phyloP scores from a whole-genome alignment of 2,888 invertebrate species.

The Lithophane leautieri region DNA sequence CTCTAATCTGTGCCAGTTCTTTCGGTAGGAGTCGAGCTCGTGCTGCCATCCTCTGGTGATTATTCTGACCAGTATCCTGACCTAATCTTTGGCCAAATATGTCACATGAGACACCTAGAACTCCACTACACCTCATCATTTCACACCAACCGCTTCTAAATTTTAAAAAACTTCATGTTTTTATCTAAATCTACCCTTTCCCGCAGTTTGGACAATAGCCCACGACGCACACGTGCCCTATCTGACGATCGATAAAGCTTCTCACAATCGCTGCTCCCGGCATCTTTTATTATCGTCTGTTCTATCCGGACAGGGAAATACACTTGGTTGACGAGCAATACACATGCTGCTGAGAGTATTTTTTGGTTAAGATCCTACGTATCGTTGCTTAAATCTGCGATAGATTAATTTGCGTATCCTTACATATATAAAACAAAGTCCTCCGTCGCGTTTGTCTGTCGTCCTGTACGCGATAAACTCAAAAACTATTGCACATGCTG shows the following conservation, averaged over 20 bases:
- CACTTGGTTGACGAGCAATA: slow-evolving; percentile 13
- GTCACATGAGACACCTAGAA: neutral
- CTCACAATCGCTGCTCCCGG: slow-evolving; percentile 41
- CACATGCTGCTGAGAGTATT: neutral
- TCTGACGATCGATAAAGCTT: slow-evolving; percentile 65
- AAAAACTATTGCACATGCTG: no score
- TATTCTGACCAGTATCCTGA: no score
- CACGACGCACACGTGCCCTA: slow-evolving; percentile 61
- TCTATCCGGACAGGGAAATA: slow-evolving; percentile 31
- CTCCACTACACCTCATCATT: neutral
- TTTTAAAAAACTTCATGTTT: slow-evolving; percentile 30
- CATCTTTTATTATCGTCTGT: slow-evolving; percentile 53
- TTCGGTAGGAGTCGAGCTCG: neutral
- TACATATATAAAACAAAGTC: no score
- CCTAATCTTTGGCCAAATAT: neutral
- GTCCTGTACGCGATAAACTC: no score
- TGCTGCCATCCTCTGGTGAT: no score
- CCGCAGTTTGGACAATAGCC: slow-evolving; percentile 45
- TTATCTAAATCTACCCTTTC: slow-evolving; percentile 64
- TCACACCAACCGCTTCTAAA: neutral
- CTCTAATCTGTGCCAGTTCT: neutral
- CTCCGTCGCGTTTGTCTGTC: no score
- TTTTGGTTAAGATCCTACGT: neutral
- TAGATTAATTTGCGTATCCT: neutral
- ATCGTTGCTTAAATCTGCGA: neutral